phyloP scores from a whole-genome alignment of 1,140 invertebrate species.

The Bilobella aurantiaca region DNA sequence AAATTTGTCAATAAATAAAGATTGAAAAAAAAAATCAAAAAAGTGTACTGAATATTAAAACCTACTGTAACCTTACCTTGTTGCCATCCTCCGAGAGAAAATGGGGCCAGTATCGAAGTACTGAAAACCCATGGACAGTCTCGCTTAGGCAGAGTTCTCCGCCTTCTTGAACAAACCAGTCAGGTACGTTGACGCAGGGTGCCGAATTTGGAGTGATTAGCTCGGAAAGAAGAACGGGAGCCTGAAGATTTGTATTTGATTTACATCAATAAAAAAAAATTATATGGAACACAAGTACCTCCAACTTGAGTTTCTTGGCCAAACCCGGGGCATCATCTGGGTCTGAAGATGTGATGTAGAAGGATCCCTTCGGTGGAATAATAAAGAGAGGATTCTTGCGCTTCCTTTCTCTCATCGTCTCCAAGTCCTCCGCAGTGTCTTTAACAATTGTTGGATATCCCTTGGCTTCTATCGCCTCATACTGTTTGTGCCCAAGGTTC shows the following conservation, averaged over 20 bases:
- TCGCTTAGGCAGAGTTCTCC: slow-evolving; percentile 30
- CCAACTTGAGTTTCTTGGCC: slow-evolving; percentile 1
- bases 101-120: slow-evolving; percentile 28
- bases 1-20: too few relatives aligned
- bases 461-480: slow-evolving; percentile 24
- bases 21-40: too few relatives aligned
- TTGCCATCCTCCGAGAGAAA: slow-evolving; percentile 21
- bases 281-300: slow-evolving; percentile 6
- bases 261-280: neutral
- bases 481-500: slow-evolving; percentile 27
- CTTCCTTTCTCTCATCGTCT: neutral
- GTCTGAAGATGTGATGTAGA: slow-evolving; percentile 11
- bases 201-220: slow-evolving; percentile 2
- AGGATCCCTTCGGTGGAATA: slow-evolving; percentile 21
- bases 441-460: slow-evolving; percentile 25
- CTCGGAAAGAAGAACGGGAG: slow-evolving; percentile 11
- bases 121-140: slow-evolving; percentile 22
- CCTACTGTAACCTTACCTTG: slow-evolving; percentile 3
- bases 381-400: slow-evolving; percentile 22
- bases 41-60: too few relatives aligned
- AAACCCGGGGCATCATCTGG: neutral
- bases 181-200: slow-evolving; percentile 27
- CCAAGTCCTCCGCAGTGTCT: slow-evolving; percentile 11
- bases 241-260: slow-evolving; percentile 11
- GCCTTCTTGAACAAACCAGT: slow-evolving; percentile 31